Evolutionary conservation across 2,797 vertebrate species (phyloP).

Genomic region (Eulemur coronatus): DNA sequence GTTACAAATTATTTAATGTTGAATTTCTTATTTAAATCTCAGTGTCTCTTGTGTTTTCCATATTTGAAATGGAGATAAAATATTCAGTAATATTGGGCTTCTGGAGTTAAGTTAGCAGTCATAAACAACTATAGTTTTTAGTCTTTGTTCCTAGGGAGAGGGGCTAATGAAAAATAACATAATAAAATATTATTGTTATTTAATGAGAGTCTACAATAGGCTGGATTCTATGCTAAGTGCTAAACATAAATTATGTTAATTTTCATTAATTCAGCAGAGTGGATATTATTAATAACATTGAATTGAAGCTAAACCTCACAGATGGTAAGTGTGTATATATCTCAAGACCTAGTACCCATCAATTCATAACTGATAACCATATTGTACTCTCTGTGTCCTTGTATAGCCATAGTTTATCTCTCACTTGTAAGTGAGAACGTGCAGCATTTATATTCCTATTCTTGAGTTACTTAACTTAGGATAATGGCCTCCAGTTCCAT

Average conservation of each 20-base stretch:
- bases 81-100: not conserved
- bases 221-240: not conserved
- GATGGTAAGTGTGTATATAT: not conserved
- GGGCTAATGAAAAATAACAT: not conserved
- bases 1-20: not conserved
- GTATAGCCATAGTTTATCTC: too few relatives aligned
- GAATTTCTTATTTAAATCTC: conserved; percentile 12
- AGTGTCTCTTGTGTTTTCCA: not conserved
- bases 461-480: too few relatives aligned
- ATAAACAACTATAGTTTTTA: not conserved
- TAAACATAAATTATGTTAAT: not conserved
- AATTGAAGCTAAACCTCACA: not conserved
- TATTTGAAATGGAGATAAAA: not conserved
- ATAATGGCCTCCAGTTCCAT: too few relatives aligned
- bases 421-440: too few relatives aligned
- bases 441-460: too few relatives aligned
- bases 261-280: not conserved
- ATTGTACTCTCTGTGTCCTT: too few relatives aligned
- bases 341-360: not conserved
- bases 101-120: not conserved
- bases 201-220: not conserved
- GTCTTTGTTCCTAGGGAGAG: not conserved
- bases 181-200: not conserved
- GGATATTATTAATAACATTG: not conserved
- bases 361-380: too few relatives aligned